Base-by-base conservation (phyloP, 2,797 vertebrate species). In the Clarias pachynema region DNA sequence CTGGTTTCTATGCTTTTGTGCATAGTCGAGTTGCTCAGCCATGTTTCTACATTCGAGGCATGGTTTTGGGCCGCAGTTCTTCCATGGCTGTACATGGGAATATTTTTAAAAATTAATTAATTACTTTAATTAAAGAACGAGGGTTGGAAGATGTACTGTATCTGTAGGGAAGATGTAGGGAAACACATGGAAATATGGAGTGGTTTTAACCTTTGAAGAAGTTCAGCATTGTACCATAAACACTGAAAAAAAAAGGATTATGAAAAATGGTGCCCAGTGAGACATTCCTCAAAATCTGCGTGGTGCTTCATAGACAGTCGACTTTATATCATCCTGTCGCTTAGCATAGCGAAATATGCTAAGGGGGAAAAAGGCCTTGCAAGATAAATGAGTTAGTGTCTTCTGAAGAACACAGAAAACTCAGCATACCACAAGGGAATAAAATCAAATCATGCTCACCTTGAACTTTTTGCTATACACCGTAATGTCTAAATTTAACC, bases 321-420 rank as follows among this genome's bases (percentile, higher is more conserved):
- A 90, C 88, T 92, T 92, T 91, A 93, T 92, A 94, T 95, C 93
- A 93, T 92, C 93, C 93, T 88, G 92, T 93, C 94, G 93, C 94
- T 95, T 95, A 94, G 91, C 92, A 88, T 85, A 66, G 80, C 75
- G 68, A 91, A 94, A 94, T 95, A 94, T 95, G 93, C 93, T 94
- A 91, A 93, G 91, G 86, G 86, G 81, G 68, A 14, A 87, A 89
- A 89, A 82, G 91, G 89, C 91, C 89, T 92, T 90, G 86, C 89
- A 95, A 95, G 95, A 95, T 95, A 95, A 95, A 96, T 95, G 94
- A 94, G 93, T 92, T 89, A 85, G 92, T 87, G 91, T 90, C 90
- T 90, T 90, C 91, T 92, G 92, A 95, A 91, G 90, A 96, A 93
- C 92, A 93, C 87, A 93, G 79, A 91, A 93, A 94, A 92, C 91